A percentile compares a stretch with the other conserved stretches of the same genome.
These are phyloP conservation scores for Dryadula phaetusa DNA, from an alignment of 2,888 invertebrate species.

Conservation along the genomic window DNA sequence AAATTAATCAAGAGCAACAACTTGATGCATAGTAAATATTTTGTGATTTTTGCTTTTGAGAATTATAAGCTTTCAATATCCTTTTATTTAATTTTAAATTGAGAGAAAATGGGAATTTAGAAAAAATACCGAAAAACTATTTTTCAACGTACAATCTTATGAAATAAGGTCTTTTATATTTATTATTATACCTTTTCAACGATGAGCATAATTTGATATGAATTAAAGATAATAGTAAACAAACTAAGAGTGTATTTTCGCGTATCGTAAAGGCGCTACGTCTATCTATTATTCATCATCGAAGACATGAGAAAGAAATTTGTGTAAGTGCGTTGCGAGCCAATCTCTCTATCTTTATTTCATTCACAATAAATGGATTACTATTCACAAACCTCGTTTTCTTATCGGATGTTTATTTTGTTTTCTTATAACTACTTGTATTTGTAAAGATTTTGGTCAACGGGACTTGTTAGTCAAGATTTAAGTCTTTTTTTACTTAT, in stretches of 20 bases:
- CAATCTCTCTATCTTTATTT: constrained; percentile 81
- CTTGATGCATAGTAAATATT: neutral
- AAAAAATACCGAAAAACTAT: neutral
- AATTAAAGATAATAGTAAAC: constrained; percentile 24
- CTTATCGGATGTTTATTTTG: constrained; percentile 66
- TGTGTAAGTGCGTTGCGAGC: constrained; percentile 81
- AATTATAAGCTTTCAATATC: no score
- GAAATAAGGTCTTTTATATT: neutral
- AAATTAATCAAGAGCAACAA: neutral
- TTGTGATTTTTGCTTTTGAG: neutral
- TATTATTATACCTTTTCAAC: neutral
- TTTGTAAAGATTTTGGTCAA: constrained; percentile 13
- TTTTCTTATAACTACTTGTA: constrained; percentile 47
- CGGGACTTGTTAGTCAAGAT: neutral
- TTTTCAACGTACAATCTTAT: neutral
- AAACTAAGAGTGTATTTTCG: constrained; percentile 30
- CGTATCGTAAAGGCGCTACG: constrained; percentile 49
- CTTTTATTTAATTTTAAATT: neutral
- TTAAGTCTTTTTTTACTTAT: neutral
- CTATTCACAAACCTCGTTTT: constrained; percentile 70
- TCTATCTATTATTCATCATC: constrained; percentile 77
- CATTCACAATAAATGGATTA: constrained; percentile 80
- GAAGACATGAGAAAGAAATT: constrained; percentile 81
- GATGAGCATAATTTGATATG: neutral
- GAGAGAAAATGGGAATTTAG: neutral